These are phyloP conservation scores for Gerris buenoi DNA, from an alignment of 1,140 invertebrate species.

Conservation along the genomic window DNA sequence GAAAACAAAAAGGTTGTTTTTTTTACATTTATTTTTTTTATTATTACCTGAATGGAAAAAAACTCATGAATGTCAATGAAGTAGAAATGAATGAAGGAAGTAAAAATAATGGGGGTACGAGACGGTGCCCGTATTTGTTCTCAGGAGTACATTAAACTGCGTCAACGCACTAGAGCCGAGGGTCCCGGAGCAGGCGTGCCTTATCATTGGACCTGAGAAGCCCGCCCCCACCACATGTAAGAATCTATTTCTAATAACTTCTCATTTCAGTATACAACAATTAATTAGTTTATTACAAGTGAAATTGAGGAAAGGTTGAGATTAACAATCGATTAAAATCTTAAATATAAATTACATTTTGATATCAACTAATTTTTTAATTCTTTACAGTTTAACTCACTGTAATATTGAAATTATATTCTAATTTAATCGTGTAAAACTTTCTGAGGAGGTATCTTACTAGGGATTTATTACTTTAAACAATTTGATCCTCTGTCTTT, in stretches of 20 bases:
- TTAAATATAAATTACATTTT: background rate
- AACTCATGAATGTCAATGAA: no score
- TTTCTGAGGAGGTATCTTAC: no score
- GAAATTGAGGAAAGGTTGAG: no score
- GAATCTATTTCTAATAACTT: slow-evolving; percentile 25
- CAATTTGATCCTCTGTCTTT: no score
- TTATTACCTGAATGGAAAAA: no score
- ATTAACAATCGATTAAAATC: slow-evolving; percentile 5
- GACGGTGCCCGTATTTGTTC: slow-evolving; percentile 32
- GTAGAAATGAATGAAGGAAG: slow-evolving; percentile 8
- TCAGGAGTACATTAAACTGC: slow-evolving; percentile 71
- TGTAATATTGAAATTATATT: no score
- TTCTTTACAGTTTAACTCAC: background rate
- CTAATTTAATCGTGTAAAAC: no score
- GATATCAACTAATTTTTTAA: background rate
- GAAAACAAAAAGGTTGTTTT: no score
- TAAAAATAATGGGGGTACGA: slow-evolving; percentile 12
- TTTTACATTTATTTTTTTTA: no score
- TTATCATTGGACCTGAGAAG: slow-evolving; percentile 63
- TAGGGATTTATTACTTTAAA: no score
- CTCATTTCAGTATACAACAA: background rate
- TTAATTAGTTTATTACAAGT: no score
- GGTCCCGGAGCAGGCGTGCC: slow-evolving; percentile 54
- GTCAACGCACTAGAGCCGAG: slow-evolving; percentile 64
- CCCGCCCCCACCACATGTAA: slow-evolving; percentile 68